Base-by-base conservation (phyloP, 1,140 invertebrate species). In the Philotrypesis tridentata region DNA sequence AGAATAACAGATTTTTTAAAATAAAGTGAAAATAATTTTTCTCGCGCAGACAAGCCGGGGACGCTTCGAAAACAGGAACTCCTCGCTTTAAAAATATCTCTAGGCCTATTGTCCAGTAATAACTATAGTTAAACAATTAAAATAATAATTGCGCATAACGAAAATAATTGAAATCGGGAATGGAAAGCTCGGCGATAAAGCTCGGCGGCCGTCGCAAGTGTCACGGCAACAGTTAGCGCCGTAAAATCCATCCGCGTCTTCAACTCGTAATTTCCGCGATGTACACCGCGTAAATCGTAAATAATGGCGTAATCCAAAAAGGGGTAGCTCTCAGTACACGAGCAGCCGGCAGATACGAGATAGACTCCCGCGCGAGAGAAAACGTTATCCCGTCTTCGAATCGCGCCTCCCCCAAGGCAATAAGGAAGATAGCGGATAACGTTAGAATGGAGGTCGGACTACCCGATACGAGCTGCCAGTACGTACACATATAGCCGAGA, bases 251-350 rank as follows among this genome's bases (percentile, higher is more conserved):
- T n/a, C n/a, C n/a, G n/a, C 43, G 5, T 40, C 29, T 76, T 75
- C 14, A 21, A 76, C 43, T 70, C 43, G 63, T 76, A 76, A 82
- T 81, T 74, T 76, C 63, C 43, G 48, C 21, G 73, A 72, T 63
- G 8, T 31, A 40, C 23, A 40, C 23, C 9, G 33, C 33, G 67
- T 23, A 21, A 82, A 67, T 63, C 81, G 33, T 79, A 82, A 82
- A 79, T 74, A 79, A 74, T 65, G 25, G 25, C 40, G 43, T 63
- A 82, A 77, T 78, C 29, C 68, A 65, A 78, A 79, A 82, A 79
- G 75, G 67, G 80, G 55, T 75, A 25, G 23, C 61, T 43, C 61
- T 43, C 68, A 23, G 60, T 48, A 63, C 27, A 12, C 25, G 23
- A 17, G 40, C 43, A 31, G 27, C 27, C 9, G 9, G 4, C 33